phyloP scores from a whole-genome alignment of 1,140 invertebrate genomes.

The Acromyrmex echinatior region DNA sequence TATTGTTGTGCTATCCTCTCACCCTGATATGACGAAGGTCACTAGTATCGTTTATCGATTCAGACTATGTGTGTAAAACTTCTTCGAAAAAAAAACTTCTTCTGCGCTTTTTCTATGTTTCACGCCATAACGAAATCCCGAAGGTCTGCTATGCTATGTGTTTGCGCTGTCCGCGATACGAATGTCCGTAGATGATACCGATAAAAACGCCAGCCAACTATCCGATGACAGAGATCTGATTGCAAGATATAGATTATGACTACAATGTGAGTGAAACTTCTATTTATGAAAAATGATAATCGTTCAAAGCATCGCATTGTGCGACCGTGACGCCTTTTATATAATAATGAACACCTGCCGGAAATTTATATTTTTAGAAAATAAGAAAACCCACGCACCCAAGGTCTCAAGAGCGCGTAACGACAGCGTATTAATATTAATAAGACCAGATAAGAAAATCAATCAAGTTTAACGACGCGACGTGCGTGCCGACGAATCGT shows the following conservation, averaged over 20 bases:
- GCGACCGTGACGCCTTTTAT: neutral
- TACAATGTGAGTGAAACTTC: neutral
- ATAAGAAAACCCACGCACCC: conserved; percentile 26
- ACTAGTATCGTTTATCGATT: conserved; percentile 25
- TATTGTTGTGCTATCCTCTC: conserved; percentile 1
- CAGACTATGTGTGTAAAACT: neutral
- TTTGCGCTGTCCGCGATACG: neutral
- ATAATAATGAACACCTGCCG: conserved; percentile 22
- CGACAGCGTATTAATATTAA: conserved; percentile 38
- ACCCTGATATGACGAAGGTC: conserved; percentile 22
- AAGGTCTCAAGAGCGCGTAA: conserved; percentile 30
- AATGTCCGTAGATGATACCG: neutral
- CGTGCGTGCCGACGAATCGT: conserved; percentile 23
- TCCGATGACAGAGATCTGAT: neutral
- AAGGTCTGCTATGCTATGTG: neutral
- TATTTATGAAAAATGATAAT: neutral
- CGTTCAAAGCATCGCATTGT: neutral
- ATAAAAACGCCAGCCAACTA: neutral
- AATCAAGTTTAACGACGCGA: conserved; percentile 46
- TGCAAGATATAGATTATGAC: neutral
- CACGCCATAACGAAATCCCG: neutral
- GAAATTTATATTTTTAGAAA: conserved; percentile 36
- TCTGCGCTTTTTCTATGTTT: neutral
- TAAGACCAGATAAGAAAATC: conserved; percentile 29
- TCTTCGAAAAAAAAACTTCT: conserved; percentile 10